Percentiles rank a stretch among this genome's conserved stretches.
Conservation (phyloP, 2,113 vertebrate species). For the Pterophyllum scalare region DNA sequence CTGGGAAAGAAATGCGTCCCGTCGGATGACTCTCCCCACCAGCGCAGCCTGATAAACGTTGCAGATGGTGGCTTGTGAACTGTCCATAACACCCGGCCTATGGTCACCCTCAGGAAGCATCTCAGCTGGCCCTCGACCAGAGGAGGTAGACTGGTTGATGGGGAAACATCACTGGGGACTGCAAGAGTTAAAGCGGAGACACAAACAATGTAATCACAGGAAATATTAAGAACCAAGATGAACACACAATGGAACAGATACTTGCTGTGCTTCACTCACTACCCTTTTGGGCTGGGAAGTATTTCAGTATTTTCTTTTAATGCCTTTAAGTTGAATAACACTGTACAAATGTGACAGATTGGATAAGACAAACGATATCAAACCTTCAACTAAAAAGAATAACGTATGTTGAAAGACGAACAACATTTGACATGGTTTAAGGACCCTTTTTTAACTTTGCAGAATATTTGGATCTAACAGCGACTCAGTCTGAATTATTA, state of each 20-base stretch:
- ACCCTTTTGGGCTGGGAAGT: too few species aligned
- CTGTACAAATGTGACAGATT: background rate
- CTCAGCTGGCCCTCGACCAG: constrained; percentile 90
- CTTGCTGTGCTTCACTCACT: too few species aligned
- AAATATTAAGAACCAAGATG: background rate
- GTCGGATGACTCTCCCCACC: constrained; percentile 92
- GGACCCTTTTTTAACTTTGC: too few species aligned
- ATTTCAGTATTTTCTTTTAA: background rate
- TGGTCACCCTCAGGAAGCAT: constrained; percentile 87
- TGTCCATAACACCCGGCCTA: constrained; percentile 87
- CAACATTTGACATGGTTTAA: too few species aligned
- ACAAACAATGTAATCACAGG: background rate
- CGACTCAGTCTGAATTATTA: too few species aligned
- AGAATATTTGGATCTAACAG: too few species aligned
- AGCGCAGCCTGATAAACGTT: constrained; percentile 85
- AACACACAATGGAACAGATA: background rate
- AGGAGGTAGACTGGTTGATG: constrained; percentile 90
- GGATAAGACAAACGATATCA: background rate
- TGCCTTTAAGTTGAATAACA: background rate
- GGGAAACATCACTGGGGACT: constrained; percentile 84
- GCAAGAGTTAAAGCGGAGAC: constrained; percentile 5
- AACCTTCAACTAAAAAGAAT: background rate
- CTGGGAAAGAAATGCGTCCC: constrained; percentile 88
- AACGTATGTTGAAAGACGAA: background rate
- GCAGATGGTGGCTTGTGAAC: constrained; percentile 77